Evolutionary conservation across 2,113 vertebrate genomes (phyloP).

Genomic region (Porphyrio hochstetteri): DNA sequence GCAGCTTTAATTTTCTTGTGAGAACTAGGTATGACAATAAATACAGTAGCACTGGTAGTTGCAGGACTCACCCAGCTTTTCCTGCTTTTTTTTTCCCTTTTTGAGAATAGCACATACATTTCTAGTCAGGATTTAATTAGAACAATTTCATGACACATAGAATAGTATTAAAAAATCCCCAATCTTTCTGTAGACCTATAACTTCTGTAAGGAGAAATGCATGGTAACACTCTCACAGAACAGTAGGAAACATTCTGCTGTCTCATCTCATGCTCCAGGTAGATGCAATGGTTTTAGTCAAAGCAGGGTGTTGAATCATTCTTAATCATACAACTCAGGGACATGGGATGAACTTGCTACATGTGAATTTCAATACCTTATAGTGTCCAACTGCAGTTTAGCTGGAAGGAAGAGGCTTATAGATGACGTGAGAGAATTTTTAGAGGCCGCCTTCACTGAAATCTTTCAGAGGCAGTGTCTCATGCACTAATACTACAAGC

Average conservation of each 20-base stretch:
- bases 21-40: background rate
- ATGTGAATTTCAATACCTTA: background rate
- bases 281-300: background rate
- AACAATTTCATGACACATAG: background rate
- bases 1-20: background rate
- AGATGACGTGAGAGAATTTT: background rate
- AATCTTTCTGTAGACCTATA: background rate
- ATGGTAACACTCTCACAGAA: background rate
- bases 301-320: background rate
- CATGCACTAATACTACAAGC: background rate
- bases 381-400: background rate
- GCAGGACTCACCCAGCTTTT: background rate
- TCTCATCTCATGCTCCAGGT: background rate
- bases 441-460: background rate
- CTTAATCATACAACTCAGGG: background rate
- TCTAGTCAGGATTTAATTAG: background rate
- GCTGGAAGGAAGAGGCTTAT: background rate
- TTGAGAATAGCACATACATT: background rate
- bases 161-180: background rate
- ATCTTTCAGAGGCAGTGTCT: background rate
- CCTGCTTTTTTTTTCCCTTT: background rate
- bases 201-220: background rate
- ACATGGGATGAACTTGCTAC: background rate
- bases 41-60: background rate
- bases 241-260: background rate